Conservation (phyloP, 2,888 invertebrate species). For the Belgica antarctica region DNA sequence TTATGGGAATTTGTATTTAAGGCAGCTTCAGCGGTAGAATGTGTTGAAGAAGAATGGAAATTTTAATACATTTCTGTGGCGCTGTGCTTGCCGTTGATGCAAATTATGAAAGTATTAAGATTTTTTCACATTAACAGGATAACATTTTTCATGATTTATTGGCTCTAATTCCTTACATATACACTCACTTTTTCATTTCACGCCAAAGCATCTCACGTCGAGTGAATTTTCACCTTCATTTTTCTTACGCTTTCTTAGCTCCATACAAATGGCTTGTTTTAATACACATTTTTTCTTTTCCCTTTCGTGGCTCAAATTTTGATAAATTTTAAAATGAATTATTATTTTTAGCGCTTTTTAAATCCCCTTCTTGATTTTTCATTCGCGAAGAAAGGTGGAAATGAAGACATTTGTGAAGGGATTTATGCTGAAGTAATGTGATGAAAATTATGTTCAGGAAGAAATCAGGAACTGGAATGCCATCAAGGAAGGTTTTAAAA, state of each 20-base stretch:
- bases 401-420: slow-evolving; percentile 37
- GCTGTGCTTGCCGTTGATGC: slow-evolving; percentile 26
- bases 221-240: not conserved
- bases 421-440: slow-evolving; percentile 29
- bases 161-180: slow-evolving; percentile 42
- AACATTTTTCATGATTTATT: slow-evolving; percentile 44
- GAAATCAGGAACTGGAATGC: not conserved
- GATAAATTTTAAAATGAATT: slow-evolving; percentile 40
- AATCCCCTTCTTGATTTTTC: slow-evolving; percentile 28
- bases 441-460: slow-evolving; percentile 6
- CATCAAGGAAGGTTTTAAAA: slow-evolving; percentile 17
- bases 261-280: not conserved
- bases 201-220: not conserved
- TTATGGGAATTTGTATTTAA: slow-evolving; percentile 43
- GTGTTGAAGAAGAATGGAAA: slow-evolving; percentile 19
- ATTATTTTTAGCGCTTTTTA: slow-evolving; percentile 27
- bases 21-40: not conserved
- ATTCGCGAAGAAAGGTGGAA: slow-evolving; percentile 22
- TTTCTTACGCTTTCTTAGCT: not conserved
- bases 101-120: slow-evolving; percentile 44
- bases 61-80: slow-evolving; percentile 28
- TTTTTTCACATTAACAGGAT: slow-evolving; percentile 43
- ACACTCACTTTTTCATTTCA: not conserved
- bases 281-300: not conserved
- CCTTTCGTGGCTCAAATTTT: slow-evolving; percentile 28